phyloP scores from a whole-genome alignment of 2,113 vertebrate genomes.

The Catharus fuscescens region DNA sequence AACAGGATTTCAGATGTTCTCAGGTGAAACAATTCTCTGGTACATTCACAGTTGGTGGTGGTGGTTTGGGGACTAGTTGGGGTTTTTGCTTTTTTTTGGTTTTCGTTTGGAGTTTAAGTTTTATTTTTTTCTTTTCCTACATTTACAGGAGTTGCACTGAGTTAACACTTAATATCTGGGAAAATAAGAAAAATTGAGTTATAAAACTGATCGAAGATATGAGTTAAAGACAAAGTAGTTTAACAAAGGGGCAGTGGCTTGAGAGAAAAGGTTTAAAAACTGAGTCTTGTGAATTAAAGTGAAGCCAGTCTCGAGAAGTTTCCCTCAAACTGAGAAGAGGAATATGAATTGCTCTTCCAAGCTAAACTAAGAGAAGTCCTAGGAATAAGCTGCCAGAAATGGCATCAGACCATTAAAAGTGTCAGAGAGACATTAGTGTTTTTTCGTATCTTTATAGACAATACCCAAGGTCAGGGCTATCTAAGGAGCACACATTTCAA shows the following conservation, averaged over 20 bases:
- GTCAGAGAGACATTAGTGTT: not conserved
- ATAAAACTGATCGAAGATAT: not conserved
- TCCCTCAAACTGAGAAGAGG: not conserved
- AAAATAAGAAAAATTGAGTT: not conserved
- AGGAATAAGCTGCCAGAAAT: not conserved
- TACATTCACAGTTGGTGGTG: not conserved
- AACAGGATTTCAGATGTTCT: not conserved
- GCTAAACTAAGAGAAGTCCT: not conserved
- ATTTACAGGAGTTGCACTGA: not conserved
- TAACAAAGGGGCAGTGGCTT: not conserved
- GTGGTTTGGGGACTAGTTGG: not conserved
- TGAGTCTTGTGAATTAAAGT: not conserved
- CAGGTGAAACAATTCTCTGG: not conserved
- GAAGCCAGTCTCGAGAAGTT: not conserved
- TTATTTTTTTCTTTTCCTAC: not conserved
- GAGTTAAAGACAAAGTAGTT: not conserved
- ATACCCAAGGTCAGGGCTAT: not conserved
- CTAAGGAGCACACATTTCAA: not conserved
- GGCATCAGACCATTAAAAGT: not conserved
- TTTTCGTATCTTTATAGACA: not conserved
- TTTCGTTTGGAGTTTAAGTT: not conserved
- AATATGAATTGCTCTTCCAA: not conserved
- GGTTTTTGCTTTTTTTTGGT: rapidly evolving
- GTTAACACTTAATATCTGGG: not conserved
- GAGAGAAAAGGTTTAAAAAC: not conserved